Percentiles rank a stretch among this genome's conserved stretches.
These are phyloP conservation scores for Myopa testacea DNA, from an alignment of 2,888 invertebrate species.

Conservation along the genomic window DNA sequence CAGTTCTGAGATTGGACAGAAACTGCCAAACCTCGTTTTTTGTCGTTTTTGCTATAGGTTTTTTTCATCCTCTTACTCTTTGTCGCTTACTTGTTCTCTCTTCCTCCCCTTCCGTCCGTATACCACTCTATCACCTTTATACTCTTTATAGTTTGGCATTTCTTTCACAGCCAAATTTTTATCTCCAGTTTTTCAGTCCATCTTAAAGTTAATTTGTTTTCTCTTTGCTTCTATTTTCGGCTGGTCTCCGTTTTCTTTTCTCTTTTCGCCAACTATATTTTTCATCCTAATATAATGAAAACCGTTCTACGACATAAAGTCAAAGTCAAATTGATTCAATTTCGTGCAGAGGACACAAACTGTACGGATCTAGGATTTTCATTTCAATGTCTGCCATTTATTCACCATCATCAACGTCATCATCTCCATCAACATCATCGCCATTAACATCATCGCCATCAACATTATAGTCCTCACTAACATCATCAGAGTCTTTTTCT, in stretches of 20 bases:
- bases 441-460: background rate
- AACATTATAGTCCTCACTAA: background rate
- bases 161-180: background rate
- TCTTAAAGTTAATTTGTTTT: background rate
- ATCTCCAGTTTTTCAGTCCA: background rate
- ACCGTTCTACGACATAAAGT: background rate
- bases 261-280: background rate
- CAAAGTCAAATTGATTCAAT: slow-evolving; percentile 6
- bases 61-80: no score
- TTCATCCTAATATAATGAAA: background rate
- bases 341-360: background rate
- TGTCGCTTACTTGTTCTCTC: no score
- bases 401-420: background rate
- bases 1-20: no score
- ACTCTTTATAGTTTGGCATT: background rate
- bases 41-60: no score
- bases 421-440: background rate
- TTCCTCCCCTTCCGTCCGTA: no score
- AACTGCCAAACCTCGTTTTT: no score
- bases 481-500: no score
- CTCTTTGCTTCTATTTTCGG: background rate
- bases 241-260: background rate
- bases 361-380: background rate
- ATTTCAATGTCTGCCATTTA: slow-evolving; percentile 6
- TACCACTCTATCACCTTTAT: no score